A percentile compares a stretch with the other conserved stretches of the same genome.
Conservation (phyloP, 2,113 vertebrate species). For the Jaculus jaculus region DNA sequence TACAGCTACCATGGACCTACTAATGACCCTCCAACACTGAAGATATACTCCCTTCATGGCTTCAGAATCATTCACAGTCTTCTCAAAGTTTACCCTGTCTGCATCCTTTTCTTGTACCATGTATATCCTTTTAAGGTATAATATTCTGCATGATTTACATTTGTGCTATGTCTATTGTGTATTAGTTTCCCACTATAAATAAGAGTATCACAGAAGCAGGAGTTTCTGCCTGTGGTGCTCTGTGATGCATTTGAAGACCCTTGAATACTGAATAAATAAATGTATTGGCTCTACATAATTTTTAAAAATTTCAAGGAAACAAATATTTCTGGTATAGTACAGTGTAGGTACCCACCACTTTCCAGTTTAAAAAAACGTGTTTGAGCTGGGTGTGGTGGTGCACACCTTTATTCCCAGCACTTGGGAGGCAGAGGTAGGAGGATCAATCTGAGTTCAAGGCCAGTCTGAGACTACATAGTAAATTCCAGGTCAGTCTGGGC, state of each 20-base stretch:
- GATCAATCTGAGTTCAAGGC: no score
- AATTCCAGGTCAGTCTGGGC: no score
- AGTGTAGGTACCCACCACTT: constrained; percentile 8
- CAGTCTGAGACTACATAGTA: no score
- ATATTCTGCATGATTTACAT: neutral
- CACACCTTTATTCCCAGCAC: no score
- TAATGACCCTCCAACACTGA: neutral
- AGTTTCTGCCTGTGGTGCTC: neutral
- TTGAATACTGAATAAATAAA: neutral
- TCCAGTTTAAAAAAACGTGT: neutral
- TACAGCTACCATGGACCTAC: neutral
- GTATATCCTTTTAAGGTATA: neutral
- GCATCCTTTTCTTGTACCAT: neutral
- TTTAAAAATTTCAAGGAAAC: neutral
- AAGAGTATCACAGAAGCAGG: neutral
- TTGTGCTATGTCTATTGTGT: neutral
- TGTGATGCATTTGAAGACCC: neutral
- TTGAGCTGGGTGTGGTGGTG: no score
- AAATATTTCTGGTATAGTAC: neutral
- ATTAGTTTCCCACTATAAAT: neutral
- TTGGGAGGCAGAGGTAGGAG: no score
- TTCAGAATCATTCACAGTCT: neutral
- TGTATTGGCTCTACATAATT: neutral
- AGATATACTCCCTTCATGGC: fast-evolving
- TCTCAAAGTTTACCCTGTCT: neutral